These are phyloP conservation scores for Drosophila greeni DNA, from an alignment of 2,888 invertebrate genomes.

Conservation along the genomic window DNA sequence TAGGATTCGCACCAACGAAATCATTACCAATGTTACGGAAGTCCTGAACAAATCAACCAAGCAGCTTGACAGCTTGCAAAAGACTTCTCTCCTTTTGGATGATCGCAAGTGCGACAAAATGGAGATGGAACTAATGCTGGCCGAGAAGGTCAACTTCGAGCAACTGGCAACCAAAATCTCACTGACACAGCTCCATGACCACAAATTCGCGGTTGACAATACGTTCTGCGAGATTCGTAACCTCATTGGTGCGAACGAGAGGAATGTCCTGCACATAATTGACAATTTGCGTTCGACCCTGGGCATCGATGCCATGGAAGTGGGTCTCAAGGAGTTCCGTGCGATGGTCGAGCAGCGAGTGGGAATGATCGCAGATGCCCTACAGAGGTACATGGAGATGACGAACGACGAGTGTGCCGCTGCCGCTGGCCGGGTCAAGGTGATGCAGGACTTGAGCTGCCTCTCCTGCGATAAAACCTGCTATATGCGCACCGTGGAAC, in stretches of 20 bases:
- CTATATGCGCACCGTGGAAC: conserved; percentile 83
- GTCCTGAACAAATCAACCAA: conserved; percentile 34
- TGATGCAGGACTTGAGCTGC: conserved; percentile 86
- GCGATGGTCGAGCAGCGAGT: conserved; percentile 81
- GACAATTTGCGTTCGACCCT: conserved; percentile 83
- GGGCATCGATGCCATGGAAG: conserved; percentile 82
- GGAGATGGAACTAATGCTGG: conserved; percentile 85
- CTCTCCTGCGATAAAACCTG: conserved; percentile 88
- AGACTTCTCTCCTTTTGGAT: conserved; percentile 79
- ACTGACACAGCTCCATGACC: conserved; percentile 84
- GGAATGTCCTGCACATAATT: conserved; percentile 80
- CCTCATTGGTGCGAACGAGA: conserved; percentile 67
- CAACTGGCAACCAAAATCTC: conserved; percentile 86
- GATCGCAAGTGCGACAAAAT: conserved; percentile 85
- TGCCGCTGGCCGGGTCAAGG: conserved; percentile 84
- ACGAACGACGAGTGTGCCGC: conserved; percentile 82
- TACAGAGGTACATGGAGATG: conserved; percentile 69
- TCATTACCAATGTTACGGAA: conserved; percentile 32
- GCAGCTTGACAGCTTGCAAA: conserved; percentile 45
- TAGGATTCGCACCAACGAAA: conserved; percentile 45
- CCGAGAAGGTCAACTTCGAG: conserved; percentile 86
- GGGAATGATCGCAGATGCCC: conserved; percentile 59
- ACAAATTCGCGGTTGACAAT: conserved; percentile 68
- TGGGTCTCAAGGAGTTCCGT: conserved; percentile 84
- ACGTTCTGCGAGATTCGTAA: conserved; percentile 67